These are phyloP conservation scores for Thunnus thynnus DNA, from an alignment of 2,113 vertebrate species.

Conservation along the genomic window DNA sequence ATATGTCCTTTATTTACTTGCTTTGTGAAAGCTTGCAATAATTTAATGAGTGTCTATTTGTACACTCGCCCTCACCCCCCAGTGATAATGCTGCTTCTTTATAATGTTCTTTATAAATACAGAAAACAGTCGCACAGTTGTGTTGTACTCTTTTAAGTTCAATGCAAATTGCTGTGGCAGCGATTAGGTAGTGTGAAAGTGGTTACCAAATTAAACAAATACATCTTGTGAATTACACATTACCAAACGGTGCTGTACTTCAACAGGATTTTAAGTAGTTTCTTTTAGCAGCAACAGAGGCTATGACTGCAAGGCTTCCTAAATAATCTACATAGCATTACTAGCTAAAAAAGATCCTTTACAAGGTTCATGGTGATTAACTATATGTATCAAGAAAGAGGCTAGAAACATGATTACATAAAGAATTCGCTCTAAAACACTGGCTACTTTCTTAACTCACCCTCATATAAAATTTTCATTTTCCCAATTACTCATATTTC, in stretches of 20 bases:
- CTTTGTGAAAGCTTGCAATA: slow-evolving; percentile 1
- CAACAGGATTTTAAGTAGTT: too few species aligned
- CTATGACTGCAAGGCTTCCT: not conserved
- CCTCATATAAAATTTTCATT: too few species aligned
- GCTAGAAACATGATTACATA: too few species aligned
- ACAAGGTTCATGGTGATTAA: too few species aligned
- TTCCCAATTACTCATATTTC: too few species aligned
- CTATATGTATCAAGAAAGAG: not conserved
- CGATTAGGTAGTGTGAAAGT: not conserved
- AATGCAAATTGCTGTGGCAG: not conserved
- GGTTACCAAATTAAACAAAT: not conserved
- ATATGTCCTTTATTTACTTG: not conserved
- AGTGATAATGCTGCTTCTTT: not conserved
- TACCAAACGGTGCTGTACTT: too few species aligned
- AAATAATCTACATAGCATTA: not conserved
- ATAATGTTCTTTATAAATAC: not conserved
- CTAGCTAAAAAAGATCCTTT: not conserved
- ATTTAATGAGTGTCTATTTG: not conserved
- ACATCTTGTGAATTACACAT: too few species aligned
- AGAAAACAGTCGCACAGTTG: not conserved
- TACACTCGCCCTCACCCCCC: not conserved
- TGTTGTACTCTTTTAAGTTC: not conserved
- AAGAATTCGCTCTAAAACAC: too few species aligned
- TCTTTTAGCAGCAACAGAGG: too few species aligned
- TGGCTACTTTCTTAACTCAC: too few species aligned